phyloP scores from a whole-genome alignment of 1,140 invertebrate genomes.

The Tetranychus cinnabarinus region DNA sequence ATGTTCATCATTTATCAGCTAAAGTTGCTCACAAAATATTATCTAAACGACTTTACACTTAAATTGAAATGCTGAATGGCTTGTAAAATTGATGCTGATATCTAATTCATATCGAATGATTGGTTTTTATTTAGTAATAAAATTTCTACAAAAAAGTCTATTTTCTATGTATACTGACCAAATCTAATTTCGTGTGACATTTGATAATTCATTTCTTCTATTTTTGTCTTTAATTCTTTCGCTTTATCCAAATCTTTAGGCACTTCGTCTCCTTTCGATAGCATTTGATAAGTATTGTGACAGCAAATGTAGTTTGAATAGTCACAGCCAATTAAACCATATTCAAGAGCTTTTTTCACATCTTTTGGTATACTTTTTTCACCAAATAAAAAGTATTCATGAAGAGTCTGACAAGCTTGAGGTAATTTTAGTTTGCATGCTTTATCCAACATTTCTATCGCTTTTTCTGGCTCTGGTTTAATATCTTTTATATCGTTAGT shows the following conservation, averaged over 20 bases:
- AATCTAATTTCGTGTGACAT: too few relatives aligned
- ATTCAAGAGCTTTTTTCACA: slow-evolving; percentile 44
- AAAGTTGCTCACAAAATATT: too few relatives aligned
- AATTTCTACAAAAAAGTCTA: too few relatives aligned
- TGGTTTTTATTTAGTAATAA: too few relatives aligned
- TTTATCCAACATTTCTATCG: slow-evolving; percentile 38
- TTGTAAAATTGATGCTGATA: too few relatives aligned
- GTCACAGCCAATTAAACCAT: slow-evolving; percentile 47
- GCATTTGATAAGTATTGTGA: background rate
- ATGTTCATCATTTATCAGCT: too few relatives aligned
- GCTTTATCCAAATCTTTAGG: background rate
- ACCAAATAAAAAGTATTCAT: slow-evolving; percentile 27
- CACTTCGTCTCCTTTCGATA: background rate
- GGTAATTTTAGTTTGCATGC: slow-evolving; percentile 34
- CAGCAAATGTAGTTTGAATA: background rate
- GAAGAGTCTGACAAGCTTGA: slow-evolving; percentile 35
- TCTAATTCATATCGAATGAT: too few relatives aligned
- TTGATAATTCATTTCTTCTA: background rate
- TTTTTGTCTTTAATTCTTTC: background rate
- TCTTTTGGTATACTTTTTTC: slow-evolving; percentile 37
- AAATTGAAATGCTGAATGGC: too few relatives aligned
- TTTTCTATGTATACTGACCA: too few relatives aligned
- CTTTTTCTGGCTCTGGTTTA: slow-evolving; percentile 21
- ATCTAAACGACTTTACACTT: too few relatives aligned
- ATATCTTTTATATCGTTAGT: background rate